Evolutionary conservation across 2,797 vertebrate genomes (phyloP), one percentile per base, ranked within the genome.

Genomic region (Dromococcyx pavoninus): DNA sequence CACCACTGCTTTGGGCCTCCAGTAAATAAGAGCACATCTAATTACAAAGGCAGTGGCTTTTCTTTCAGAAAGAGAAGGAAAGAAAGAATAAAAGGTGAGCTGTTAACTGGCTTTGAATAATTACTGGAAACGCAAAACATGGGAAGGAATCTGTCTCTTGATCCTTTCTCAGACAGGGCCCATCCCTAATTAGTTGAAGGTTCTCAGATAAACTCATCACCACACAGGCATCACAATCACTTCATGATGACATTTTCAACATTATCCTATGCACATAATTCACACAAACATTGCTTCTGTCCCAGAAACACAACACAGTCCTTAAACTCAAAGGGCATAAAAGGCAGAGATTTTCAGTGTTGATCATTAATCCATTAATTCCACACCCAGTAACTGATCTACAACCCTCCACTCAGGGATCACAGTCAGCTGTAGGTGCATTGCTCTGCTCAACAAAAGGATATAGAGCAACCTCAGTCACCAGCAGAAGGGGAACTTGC

Each of bases 401-500:
- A 58, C 30, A 77, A 15, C 22, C 35, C 30, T 88, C 12, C 23
- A 43, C 37, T 33, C 43, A 35, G 54, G 58, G 50, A 84, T 39
- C 61, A 50, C 30, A 46, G 64, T 16, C 67, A 75, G 58, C 58
- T 39, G 14, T 7, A 80, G 64, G 71, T 28, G 19, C 33, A 51
- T 33, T 46, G 43, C 57, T 62, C 44, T 39, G 28, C 51, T 82
- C 65, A 74, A 35, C 23, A 28, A 35, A 43, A 76, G 13, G 35
- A 72, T 13, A 70, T 1, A 32, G 33, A 71, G 43, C 51, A 50
- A 41, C 32, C 35, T 78, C 60, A 33, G 27, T 6, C 8, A 1
- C 44, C 61, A 79, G 32, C 48, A 84, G 67, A 73, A 90, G 82
- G 46, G 53, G 60, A 93, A 96, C 97, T 96, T 95, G 99, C 99